Evolutionary conservation across 1,140 invertebrate species (phyloP).

Genomic region (Megathymus violae): DNA sequence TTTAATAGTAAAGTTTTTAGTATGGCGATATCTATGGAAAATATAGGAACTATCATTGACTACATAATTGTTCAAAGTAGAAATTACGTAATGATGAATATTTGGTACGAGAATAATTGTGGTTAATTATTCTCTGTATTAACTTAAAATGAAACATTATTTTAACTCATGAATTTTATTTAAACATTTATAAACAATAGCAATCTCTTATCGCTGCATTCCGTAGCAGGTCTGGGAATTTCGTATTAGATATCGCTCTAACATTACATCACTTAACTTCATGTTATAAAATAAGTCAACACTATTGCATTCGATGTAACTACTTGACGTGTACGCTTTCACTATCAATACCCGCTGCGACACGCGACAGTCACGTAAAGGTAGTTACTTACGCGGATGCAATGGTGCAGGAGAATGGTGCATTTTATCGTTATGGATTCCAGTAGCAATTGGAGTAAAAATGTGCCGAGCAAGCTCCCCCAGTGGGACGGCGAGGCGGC

Average conservation of each 20-base stretch:
- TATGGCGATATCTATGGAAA: background rate
- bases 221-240: no score
- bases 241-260: background rate
- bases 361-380: background rate
- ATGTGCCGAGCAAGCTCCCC: conserved; percentile 64
- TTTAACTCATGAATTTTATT: no score
- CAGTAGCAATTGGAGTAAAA: conserved; percentile 81
- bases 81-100: no score
- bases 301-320: conserved; percentile 30
- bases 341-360: background rate
- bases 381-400: conserved; percentile 17
- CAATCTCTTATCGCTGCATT: no score
- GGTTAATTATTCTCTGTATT: no score
- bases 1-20: background rate
- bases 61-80: no score
- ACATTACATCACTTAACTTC: background rate
- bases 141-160: no score
- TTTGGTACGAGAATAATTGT: no score
- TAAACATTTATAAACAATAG: no score
- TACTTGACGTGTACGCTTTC: conserved; percentile 7
- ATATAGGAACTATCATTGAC: no score
- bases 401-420: conserved; percentile 20
- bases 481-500: conserved; percentile 73
- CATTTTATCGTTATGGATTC: conserved; percentile 58
- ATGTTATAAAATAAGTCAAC: conserved; percentile 5